Evolutionary conservation across 2,113 vertebrate genomes (phyloP).

Genomic region (Nicator chloris): DNA sequence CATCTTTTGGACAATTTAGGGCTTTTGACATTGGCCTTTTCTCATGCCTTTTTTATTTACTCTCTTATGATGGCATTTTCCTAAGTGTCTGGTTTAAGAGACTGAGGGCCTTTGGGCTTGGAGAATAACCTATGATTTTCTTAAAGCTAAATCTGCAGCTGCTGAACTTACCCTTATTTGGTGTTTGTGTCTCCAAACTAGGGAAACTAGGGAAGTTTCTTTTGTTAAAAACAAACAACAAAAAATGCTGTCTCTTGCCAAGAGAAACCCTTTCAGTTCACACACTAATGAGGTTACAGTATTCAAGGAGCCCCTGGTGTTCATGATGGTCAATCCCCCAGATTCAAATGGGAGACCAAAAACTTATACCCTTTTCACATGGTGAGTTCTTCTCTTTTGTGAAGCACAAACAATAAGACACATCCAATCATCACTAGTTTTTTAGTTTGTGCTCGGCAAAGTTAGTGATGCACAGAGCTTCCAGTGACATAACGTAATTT

Average conservation of each 20-base stretch:
- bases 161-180: background rate
- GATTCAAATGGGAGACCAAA: background rate
- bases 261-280: background rate
- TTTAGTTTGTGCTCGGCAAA: background rate
- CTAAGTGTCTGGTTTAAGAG: background rate
- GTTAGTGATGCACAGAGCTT: background rate
- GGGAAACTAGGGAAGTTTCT: background rate
- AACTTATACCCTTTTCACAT: background rate
- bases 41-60: background rate
- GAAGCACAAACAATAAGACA: background rate
- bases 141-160: background rate
- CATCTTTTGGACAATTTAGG: background rate
- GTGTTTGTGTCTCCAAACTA: background rate
- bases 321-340: accelerated
- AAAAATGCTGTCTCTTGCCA: accelerated
- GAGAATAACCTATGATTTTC: background rate
- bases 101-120: background rate
- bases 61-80: background rate
- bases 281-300: background rate
- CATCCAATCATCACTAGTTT: accelerated
- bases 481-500: background rate
- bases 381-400: background rate
- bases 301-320: background rate
- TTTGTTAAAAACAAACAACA: background rate
- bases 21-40: background rate